These are phyloP conservation scores for Spinibarbus caldwelli DNA, from an alignment of 2,797 vertebrate species.

Conservation along the genomic window DNA sequence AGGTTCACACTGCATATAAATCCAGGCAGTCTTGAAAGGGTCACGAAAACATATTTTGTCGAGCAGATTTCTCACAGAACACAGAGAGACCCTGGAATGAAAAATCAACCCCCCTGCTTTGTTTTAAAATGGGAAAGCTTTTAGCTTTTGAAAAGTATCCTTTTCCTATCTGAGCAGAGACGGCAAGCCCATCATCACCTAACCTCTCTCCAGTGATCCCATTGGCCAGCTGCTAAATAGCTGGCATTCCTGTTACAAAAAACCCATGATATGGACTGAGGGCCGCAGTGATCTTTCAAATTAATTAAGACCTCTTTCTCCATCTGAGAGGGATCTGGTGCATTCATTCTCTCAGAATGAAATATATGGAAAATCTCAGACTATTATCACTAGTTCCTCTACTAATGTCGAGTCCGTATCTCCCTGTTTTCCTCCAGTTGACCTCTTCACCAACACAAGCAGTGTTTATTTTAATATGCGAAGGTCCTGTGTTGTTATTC, in stretches of 20 bases:
- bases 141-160: slow-evolving; percentile 88
- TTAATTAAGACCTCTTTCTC: slow-evolving; percentile 81
- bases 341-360: slow-evolving; percentile 57
- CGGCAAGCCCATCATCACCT: slow-evolving; percentile 84
- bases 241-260: slow-evolving; percentile 85
- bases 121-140: slow-evolving; percentile 89
- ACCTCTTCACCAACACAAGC: slow-evolving; percentile 56
- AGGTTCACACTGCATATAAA: slow-evolving; percentile 21
- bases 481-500: slow-evolving; percentile 76
- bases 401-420: no score
- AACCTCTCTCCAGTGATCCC: slow-evolving; percentile 66
- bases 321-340: slow-evolving; percentile 55
- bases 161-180: slow-evolving; percentile 79
- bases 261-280: slow-evolving; percentile 76
- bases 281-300: slow-evolving; percentile 76
- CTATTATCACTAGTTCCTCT: slow-evolving; percentile 74
- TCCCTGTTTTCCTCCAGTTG: slow-evolving; percentile 62
- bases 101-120: slow-evolving; percentile 72
- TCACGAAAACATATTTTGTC: slow-evolving; percentile 38
- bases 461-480: slow-evolving; percentile 82
- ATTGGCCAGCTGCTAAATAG: slow-evolving; percentile 80
- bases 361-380: slow-evolving; percentile 66
- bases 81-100: slow-evolving; percentile 71
- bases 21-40: slow-evolving; percentile 31
- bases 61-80: slow-evolving; percentile 47